These are phyloP conservation scores for Rhagologus leucostigma DNA, from an alignment of 2,113 vertebrate genomes.

Conservation along the genomic window DNA sequence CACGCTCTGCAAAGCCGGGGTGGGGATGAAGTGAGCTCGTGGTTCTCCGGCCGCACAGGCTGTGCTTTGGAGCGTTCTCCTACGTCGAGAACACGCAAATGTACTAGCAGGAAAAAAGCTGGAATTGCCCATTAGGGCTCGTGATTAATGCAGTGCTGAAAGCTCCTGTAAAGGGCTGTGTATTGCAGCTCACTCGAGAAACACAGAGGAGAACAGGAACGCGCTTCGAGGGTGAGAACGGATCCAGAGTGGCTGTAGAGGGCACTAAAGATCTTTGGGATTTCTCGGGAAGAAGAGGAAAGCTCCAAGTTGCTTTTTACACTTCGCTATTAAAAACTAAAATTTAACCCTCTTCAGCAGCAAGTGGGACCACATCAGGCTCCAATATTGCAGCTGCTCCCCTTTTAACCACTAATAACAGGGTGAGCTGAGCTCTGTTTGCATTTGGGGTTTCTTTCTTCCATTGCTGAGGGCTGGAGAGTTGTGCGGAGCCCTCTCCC, in stretches of 20 bases:
- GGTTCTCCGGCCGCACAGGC: constrained; percentile 35
- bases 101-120: background rate
- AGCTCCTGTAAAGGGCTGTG: constrained; percentile 9
- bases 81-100: constrained; percentile 6
- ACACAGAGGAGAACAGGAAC: background rate
- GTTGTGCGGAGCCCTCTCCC: background rate
- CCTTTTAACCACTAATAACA: constrained; percentile 27
- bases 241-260: constrained; percentile 28
- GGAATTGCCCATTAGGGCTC: constrained; percentile 10
- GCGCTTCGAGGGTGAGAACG: background rate
- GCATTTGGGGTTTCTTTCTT: constrained; percentile 39
- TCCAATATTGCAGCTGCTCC: constrained; percentile 33
- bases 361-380: constrained; percentile 35
- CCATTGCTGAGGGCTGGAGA: background rate
- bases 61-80: background rate
- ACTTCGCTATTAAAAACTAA: background rate
- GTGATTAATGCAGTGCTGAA: constrained; percentile 67
- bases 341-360: constrained; percentile 22
- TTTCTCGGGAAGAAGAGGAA: background rate
- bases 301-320: background rate
- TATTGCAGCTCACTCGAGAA: constrained; percentile 1
- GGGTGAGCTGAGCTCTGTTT: constrained; percentile 31
- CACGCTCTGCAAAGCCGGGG: background rate
- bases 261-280: constrained; percentile 61
- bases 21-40: background rate